These are phyloP conservation scores for Pipistrellus pygmaeus DNA, from an alignment of 2,797 vertebrate genomes.

Conservation along the genomic window DNA sequence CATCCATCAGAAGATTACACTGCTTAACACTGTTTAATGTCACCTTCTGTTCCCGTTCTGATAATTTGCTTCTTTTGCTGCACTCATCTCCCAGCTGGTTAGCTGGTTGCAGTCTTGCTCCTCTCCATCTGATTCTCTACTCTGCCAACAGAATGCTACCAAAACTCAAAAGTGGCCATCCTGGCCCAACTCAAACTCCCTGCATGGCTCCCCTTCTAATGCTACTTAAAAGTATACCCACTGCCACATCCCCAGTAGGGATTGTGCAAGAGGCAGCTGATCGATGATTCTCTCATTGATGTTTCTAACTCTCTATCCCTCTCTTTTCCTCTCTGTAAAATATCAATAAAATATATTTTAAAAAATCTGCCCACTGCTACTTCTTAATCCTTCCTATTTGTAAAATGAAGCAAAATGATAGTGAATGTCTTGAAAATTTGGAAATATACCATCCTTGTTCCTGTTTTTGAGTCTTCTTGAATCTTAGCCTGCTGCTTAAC, in stretches of 20 bases:
- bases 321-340: no score
- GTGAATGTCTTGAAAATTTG: background rate
- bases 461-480: background rate
- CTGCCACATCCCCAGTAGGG: no score
- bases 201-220: background rate
- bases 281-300: no score
- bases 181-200: no score
- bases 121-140: background rate
- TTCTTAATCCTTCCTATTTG: background rate
- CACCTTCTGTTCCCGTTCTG: background rate
- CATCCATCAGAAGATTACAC: background rate
- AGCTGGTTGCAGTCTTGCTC: no score
- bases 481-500: background rate
- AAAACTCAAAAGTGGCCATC: background rate
- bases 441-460: background rate
- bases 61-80: background rate
- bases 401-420: background rate
- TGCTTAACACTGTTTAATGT: background rate
- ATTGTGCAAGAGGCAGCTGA: no score
- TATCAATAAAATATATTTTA: no score
- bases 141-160: background rate
- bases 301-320: no score
- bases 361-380: background rate
- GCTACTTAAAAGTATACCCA: background rate
- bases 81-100: background rate